phyloP scores from a whole-genome alignment of 2,113 vertebrate species.

The Anguilla japonica region DNA sequence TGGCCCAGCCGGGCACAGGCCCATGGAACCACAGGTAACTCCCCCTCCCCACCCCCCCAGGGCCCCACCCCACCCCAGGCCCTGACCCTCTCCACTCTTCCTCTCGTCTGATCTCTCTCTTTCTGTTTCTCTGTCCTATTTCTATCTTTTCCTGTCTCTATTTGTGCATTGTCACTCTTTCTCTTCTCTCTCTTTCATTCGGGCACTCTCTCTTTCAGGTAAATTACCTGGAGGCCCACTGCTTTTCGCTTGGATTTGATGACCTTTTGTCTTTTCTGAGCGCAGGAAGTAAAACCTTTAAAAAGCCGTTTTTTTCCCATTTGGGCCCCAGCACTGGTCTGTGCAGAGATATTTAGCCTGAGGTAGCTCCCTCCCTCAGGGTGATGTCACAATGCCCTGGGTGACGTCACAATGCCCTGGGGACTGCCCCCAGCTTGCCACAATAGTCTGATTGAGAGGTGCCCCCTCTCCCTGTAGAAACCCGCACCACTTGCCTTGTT shows the following conservation, averaged over 20 bases:
- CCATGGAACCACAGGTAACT: slow-evolving; percentile 86
- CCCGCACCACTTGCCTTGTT: neutral
- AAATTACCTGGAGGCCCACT: neutral
- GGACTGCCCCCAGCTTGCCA: too few species aligned
- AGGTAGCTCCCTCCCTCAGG: neutral
- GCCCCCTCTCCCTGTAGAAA: neutral
- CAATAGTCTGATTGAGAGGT: too few species aligned
- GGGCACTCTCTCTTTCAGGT: neutral
- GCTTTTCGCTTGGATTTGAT: neutral
- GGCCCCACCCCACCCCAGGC: neutral
- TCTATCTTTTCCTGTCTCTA: neutral
- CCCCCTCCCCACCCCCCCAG: neutral
- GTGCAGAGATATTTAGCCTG: neutral
- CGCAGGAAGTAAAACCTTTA: neutral
- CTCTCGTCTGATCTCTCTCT: neutral
- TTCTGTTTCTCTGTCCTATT: neutral
- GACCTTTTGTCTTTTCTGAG: neutral
- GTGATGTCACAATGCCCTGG: neutral
- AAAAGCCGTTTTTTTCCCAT: neutral
- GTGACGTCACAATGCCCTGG: too few species aligned
- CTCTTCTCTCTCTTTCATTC: too few species aligned
- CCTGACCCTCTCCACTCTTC: neutral
- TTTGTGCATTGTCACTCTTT: too few species aligned
- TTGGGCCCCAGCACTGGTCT: neutral
- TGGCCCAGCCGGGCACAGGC: slow-evolving; percentile 83